Evolutionary conservation across 2,888 invertebrate genomes (phyloP).

Genomic region (Sussaba pulchella): DNA sequence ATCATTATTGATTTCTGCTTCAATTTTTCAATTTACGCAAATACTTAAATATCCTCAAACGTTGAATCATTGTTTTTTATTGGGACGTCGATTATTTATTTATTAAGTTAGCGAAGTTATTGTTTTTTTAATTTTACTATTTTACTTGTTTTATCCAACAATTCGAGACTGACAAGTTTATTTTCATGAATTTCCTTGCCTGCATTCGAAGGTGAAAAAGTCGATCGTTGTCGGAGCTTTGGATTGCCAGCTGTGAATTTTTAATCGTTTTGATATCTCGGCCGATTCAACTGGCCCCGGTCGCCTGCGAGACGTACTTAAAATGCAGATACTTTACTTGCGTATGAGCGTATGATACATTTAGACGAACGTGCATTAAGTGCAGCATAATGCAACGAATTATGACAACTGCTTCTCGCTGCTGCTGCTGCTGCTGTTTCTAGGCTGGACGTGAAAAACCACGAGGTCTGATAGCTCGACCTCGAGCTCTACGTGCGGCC

Average conservation of each 20-base stretch:
- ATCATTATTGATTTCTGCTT: too few relatives aligned
- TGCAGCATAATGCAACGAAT: slow-evolving; percentile 13
- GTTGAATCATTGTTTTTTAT: too few relatives aligned
- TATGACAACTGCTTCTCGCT: slow-evolving; percentile 6
- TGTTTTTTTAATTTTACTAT: too few relatives aligned
- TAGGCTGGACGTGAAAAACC: slow-evolving; percentile 1
- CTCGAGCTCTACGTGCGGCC: slow-evolving; percentile 37
- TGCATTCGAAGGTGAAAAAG: neutral
- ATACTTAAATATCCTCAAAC: too few relatives aligned
- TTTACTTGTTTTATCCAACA: too few relatives aligned
- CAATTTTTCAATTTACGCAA: too few relatives aligned
- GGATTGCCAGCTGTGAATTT: neutral
- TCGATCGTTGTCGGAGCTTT: too few relatives aligned
- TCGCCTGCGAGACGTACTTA: neutral
- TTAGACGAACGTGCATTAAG: slow-evolving; percentile 17
- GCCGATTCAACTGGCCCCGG: neutral
- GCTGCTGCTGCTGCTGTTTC: neutral
- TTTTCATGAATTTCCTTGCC: too few relatives aligned
- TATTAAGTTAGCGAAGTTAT: too few relatives aligned
- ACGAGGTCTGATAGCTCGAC: slow-evolving; percentile 24
- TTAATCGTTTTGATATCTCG: neutral
- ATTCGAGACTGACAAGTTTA: too few relatives aligned
- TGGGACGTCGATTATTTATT: too few relatives aligned
- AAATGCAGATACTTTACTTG: slow-evolving; percentile 19
- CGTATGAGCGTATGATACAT: slow-evolving; percentile 16